These are phyloP conservation scores for Hecatera dysodea DNA, from an alignment of 2,888 invertebrate species.

Conservation along the genomic window DNA sequence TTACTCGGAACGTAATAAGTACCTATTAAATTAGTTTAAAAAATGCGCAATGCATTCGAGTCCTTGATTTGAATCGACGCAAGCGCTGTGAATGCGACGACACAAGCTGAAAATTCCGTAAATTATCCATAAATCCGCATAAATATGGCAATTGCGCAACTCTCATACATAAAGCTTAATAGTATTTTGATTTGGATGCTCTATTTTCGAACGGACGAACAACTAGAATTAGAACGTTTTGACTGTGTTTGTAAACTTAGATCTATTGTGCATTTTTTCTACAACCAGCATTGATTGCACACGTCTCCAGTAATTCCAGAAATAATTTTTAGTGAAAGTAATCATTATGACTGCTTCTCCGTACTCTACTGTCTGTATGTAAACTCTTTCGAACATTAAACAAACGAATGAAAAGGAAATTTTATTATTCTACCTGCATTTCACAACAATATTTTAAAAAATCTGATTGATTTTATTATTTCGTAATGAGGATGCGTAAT, in stretches of 20 bases:
- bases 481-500: too few species aligned
- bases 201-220: background rate
- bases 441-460: too few species aligned
- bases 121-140: too few species aligned
- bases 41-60: background rate
- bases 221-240: background rate
- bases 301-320: background rate
- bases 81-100: too few species aligned
- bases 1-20: background rate
- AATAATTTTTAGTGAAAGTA: slow-evolving; percentile 1
- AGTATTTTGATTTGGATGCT: background rate
- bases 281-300: background rate
- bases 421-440: slow-evolving; percentile 27
- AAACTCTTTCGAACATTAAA: slow-evolving; percentile 34
- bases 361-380: slow-evolving; percentile 7
- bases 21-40: background rate
- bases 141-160: too few species aligned
- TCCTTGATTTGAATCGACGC: background rate
- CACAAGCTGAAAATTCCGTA: background rate
- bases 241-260: background rate
- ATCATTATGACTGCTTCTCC: slow-evolving; percentile 3
- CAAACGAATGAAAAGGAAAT: background rate
- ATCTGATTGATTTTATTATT: too few species aligned
- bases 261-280: background rate
- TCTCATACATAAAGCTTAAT: background rate